phyloP scores from a whole-genome alignment of 2,113 vertebrate genomes.

The Tiliqua scincoides region DNA sequence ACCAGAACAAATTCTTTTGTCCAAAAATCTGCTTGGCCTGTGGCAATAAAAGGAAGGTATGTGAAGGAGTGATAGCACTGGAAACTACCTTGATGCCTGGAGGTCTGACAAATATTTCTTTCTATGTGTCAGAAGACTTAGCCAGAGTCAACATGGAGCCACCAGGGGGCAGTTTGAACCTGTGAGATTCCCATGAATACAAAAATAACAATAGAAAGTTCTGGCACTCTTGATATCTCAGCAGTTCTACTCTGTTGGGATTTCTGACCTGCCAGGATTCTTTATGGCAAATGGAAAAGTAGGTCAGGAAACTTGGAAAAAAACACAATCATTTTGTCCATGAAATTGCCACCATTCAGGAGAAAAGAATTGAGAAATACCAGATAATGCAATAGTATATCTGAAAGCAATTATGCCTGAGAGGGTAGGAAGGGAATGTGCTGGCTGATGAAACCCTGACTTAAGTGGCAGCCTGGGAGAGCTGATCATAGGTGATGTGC shows the following conservation, averaged over 20 bases:
- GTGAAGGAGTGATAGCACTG: background rate
- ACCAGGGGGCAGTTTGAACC: slow-evolving; percentile 53
- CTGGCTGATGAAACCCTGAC: background rate
- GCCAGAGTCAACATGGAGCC: background rate
- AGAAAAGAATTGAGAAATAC: background rate
- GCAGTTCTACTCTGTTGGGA: background rate
- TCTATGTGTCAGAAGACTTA: background rate
- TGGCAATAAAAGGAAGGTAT: background rate
- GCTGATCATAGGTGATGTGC: background rate
- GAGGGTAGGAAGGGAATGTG: background rate
- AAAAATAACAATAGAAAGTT: background rate
- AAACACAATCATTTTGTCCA: background rate
- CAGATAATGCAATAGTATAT: background rate
- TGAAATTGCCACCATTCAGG: background rate
- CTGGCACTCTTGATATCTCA: background rate
- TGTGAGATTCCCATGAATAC: background rate
- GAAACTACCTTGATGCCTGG: background rate
- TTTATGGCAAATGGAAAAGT: background rate
- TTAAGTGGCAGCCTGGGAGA: background rate
- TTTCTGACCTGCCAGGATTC: background rate
- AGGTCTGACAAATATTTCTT: background rate
- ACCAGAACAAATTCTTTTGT: rapidly evolving
- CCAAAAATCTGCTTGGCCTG: background rate
- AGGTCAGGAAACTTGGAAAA: background rate
- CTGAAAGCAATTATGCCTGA: background rate